Conservation (phyloP, 2,888 invertebrate genomes). For the Nesidiocoris tenuis region DNA sequence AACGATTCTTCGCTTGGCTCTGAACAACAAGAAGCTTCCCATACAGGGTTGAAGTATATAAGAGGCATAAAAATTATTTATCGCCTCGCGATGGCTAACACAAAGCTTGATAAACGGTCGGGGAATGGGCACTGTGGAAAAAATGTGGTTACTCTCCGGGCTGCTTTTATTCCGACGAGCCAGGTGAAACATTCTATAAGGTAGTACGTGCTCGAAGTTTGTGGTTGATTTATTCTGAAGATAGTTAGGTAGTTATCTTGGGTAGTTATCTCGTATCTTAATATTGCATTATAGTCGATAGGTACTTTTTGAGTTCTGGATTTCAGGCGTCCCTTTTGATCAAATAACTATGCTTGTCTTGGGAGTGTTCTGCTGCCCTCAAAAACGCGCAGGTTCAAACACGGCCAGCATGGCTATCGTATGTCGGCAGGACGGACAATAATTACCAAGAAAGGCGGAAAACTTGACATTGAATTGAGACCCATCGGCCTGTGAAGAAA, state of each 20-base stretch:
- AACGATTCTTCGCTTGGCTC: neutral
- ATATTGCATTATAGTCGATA: no score
- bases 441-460: no score
- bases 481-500: no score
- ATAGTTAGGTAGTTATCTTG: neutral
- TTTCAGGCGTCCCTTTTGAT: neutral
- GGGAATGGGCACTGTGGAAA: neutral
- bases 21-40: neutral
- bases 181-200: no score
- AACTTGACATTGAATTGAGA: no score
- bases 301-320: neutral
- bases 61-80: neutral
- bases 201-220: no score
- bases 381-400: no score
- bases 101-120: neutral
- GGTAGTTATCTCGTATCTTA: no score
- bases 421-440: no score
- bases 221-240: neutral
- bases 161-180: neutral
- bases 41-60: neutral
- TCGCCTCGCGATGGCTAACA: neutral
- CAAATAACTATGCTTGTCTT: no score
- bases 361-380: no score
- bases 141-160: neutral
- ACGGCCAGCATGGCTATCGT: no score